phyloP scores from a whole-genome alignment of 2,888 invertebrate species.

The Drosophila glabriapex region DNA sequence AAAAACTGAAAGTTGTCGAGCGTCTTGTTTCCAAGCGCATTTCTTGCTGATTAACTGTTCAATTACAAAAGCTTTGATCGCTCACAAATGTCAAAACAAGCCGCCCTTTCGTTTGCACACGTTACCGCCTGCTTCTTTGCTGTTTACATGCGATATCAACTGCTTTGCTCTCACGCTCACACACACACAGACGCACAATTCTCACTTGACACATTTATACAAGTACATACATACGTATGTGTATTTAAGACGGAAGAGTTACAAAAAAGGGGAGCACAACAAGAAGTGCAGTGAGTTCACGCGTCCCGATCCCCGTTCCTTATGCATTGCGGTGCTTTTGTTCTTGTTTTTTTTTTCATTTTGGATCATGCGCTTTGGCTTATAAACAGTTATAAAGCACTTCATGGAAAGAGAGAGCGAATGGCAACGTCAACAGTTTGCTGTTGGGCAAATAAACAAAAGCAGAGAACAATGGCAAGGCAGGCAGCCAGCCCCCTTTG shows the following conservation, averaged over 20 bases:
- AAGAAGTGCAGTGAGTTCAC: conserved; percentile 33
- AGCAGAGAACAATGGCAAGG: conserved; percentile 39
- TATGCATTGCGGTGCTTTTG: conserved; percentile 42
- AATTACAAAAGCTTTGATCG: conserved; percentile 34
- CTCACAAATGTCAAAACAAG: background rate
- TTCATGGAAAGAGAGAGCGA: conserved; percentile 36
- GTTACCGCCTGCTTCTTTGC: conserved; percentile 13
- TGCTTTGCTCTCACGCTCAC: conserved; percentile 43
- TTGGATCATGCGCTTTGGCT: conserved; percentile 67
- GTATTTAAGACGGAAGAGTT: conserved; percentile 19
- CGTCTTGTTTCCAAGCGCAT: conserved; percentile 58
- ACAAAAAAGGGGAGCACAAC: conserved; percentile 50
- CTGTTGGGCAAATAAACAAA: conserved; percentile 67
- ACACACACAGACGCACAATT: background rate
- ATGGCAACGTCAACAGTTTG: conserved; percentile 76
- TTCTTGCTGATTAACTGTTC: conserved; percentile 69
- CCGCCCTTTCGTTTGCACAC: conserved; percentile 41
- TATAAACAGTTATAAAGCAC: conserved; percentile 69
- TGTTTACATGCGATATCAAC: conserved; percentile 60
- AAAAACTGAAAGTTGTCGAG: conserved; percentile 48
- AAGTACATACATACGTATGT: conserved; percentile 10
- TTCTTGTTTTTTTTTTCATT: conserved; percentile 40
- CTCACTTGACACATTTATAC: conserved; percentile 65
- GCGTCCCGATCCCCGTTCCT: background rate
- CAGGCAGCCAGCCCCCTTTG: conserved; percentile 45